Evolutionary conservation across 2,113 vertebrate genomes (phyloP), one percentile per base, ranked within the genome.

Genomic region (Peromyscus maniculatus): DNA sequence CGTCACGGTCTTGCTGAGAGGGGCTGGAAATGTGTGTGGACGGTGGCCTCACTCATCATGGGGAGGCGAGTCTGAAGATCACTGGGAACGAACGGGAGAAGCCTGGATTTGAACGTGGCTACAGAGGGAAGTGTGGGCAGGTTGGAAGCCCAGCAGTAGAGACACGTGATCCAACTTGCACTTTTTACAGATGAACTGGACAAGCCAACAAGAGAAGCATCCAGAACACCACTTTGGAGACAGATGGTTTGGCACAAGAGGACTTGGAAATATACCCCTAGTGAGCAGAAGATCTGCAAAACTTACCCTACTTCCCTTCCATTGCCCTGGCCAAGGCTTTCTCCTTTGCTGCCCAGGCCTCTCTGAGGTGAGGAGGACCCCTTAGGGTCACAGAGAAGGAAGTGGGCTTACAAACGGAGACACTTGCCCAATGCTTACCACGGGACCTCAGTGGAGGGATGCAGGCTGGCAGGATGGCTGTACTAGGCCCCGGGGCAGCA

Each of bases 391-490:
- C 87, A 57, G 67, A 88, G 49, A 69, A 57, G 33, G 69, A 71
- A 39, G 55, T 19, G 5, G 22, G 49, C 49, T 74, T 7, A 22
- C 36, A 33, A 43, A 16, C 24, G n/a, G 5, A 75, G 71, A 21
- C n/a, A 21, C 36, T 31, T 43, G n/a, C 16, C 69, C 36, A 33
- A n/a, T 26, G 87, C 39, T 77, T 46, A 33, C 33, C 31, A 0
- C 0, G 1, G 3, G 39, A 16, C 24, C 24, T 80, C 3, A 11
- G 28, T 9, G 39, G 33, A 9, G 24, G 49, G 87, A 2, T 2
- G 16, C 15, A 26, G 66, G 9, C 31, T n/a, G 24, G 52, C 24
- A 7, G 75, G 19, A 24, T 36, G 1, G 9, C 10, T 9, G 13
- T 8, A 28, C 46, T 33, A 19, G 69, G 7, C 69, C 55, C 55